These are phyloP conservation scores for Glossophaga mutica DNA, from an alignment of 2,797 vertebrate genomes.

Conservation along the genomic window DNA sequence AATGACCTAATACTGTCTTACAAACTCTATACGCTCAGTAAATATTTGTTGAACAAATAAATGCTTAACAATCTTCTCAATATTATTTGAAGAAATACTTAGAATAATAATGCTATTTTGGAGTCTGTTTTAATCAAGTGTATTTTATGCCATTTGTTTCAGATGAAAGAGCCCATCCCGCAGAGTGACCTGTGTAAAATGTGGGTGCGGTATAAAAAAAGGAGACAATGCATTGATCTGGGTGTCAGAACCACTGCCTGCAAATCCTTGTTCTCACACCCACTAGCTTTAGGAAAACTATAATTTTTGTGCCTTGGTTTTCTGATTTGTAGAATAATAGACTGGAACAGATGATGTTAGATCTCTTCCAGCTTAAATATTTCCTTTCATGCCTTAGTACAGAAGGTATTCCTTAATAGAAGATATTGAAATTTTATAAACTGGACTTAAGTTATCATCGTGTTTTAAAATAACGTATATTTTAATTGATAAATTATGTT, in stretches of 20 bases:
- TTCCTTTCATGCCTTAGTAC: not conserved
- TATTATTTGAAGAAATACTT: not conserved
- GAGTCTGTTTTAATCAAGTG: not conserved
- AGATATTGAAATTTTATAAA: not conserved
- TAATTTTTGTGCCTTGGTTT: not conserved
- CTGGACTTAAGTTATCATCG: not conserved
- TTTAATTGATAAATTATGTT: not conserved
- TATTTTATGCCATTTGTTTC: not conserved
- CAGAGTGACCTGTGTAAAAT: not conserved
- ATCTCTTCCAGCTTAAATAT: not conserved
- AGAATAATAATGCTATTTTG: not conserved
- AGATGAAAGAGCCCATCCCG: not conserved
- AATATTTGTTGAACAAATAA: slow-evolving; percentile 52
- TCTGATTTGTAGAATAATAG: not conserved
- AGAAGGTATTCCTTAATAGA: not conserved
- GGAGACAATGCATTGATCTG: not conserved
- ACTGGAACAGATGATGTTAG: not conserved
- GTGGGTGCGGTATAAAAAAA: not conserved
- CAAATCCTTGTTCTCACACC: not conserved
- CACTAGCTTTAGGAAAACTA: not conserved
- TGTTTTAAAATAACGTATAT: not conserved
- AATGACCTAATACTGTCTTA: slow-evolving; percentile 1
- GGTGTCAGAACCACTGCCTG: not conserved
- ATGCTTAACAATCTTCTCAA: not conserved
- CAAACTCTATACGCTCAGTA: not conserved